A percentile compares a stretch with the other conserved stretches of the same genome.
phyloP scores from a whole-genome alignment of 2,888 invertebrate species.

The Ennomos fuscantarius region DNA sequence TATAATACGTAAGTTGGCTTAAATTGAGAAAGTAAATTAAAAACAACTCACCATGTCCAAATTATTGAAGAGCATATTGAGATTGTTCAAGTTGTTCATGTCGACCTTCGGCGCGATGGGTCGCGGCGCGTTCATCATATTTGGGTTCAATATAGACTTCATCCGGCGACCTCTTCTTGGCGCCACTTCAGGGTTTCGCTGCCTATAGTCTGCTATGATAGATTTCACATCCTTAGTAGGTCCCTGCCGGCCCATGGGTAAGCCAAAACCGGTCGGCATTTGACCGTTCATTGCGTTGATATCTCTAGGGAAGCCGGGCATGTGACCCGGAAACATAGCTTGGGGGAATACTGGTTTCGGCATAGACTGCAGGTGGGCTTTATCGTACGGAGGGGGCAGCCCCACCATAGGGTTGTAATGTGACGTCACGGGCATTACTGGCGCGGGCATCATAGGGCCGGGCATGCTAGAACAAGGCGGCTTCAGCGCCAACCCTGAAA shows the following conservation, averaged over 20 bases:
- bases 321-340: conserved; percentile 68
- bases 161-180: conserved; percentile 88
- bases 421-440: conserved; percentile 67
- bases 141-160: conserved; percentile 81
- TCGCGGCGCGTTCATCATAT: conserved; percentile 74
- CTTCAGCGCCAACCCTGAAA: conserved; percentile 74
- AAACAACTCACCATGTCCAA: conserved; percentile 77
- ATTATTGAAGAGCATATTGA: conserved; percentile 79
- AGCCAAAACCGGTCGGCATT: conserved; percentile 78
- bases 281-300: conserved; percentile 86
- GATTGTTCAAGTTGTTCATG: conserved; percentile 60
- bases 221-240: conserved; percentile 93
- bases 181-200: conserved; percentile 90
- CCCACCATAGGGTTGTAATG: conserved; percentile 76
- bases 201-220: conserved; percentile 92
- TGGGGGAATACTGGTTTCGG: conserved; percentile 76
- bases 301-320: conserved; percentile 74
- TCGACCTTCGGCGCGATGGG: conserved; percentile 76
- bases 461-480: conserved; percentile 61
- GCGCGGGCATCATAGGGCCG: conserved; percentile 67
- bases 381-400: conserved; percentile 77
- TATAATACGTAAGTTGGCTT: background rate
- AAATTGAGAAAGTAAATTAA: conserved; percentile 1
- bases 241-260: conserved; percentile 88
- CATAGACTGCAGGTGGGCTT: conserved; percentile 74